Evolutionary conservation across 2,113 vertebrate species (phyloP).

Genomic region (Clarias magur): DNA sequence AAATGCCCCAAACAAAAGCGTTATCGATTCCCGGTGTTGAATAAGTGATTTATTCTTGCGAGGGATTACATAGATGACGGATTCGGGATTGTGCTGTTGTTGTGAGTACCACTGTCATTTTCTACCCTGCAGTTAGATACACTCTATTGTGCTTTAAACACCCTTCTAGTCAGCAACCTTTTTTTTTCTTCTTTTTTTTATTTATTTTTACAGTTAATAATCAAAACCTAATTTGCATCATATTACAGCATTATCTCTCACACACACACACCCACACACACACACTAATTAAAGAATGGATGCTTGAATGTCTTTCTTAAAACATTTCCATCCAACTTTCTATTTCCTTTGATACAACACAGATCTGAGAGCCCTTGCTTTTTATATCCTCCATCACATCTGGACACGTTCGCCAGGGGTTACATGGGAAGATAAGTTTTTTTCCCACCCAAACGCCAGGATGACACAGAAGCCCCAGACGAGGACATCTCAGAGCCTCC

Average conservation of each 20-base stretch:
- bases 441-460: no score
- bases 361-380: neutral
- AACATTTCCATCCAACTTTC: constrained; percentile 5
- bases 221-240: neutral
- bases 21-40: neutral
- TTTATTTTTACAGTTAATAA: neutral
- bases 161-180: neutral
- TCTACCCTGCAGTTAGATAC: neutral
- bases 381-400: neutral
- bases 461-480: neutral
- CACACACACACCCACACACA: no score
- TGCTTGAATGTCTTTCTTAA: neutral
- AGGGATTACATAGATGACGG: neutral
- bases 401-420: neutral
- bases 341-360: constrained; percentile 6
- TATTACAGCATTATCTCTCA: neutral
- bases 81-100: neutral
- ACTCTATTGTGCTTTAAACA: neutral
- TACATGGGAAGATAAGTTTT: neutral
- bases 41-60: neutral
- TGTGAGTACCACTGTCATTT: neutral
- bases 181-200: neutral
- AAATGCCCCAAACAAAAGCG: neutral
- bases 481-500: neutral
- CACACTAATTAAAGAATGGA: neutral